Evolutionary conservation across 2,113 vertebrate genomes (phyloP), one percentile per base, ranked within the genome.

Genomic region (Percina caprodes): DNA sequence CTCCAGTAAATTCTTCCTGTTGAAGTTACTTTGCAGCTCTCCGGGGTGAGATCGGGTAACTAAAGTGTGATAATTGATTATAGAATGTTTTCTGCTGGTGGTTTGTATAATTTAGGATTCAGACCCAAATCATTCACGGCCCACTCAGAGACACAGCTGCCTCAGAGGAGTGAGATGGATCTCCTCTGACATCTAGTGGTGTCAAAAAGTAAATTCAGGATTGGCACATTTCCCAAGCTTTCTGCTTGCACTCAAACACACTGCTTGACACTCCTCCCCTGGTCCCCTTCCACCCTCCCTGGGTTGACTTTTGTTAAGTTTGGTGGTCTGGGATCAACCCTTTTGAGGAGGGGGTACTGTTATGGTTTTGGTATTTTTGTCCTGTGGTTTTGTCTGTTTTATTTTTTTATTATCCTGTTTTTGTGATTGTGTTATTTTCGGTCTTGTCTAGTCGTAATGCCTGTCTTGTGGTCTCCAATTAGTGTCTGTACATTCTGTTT

Each of bases 101-200:
- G 80, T 79, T 77, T 82, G 52, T 80, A 42, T 26, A 74, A 79
- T 72, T 89, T 75, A 77, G 65, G 33, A 80, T 46, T 66, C 69
- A 83, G 65, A 78, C 51, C 62, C 30, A 70, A 83, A 88, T 87
- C 74, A 80, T 76, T 80, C 65, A 78, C 69, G 51, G 59, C 35
- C 79, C 42, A 60, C 51, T 55, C 46, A 72, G 13, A n/a, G 33
- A 66, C 69, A 71, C 68, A 56, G 65, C 69, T 45, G 67, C 35
- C 71, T 49, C 11, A 39, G 61, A 69, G 51, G 1, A 52, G 9
- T 49, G 45, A 6, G 23, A 56, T 74, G 84, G 78, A 79, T 30
- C 71, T 74, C 48, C 87, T 90, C 88, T 92, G 88, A 86, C 87
- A 88, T 68, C 92, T 91, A 74, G 78, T 83, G 92, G 90, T 48